Base-by-base conservation (phyloP, 1,140 invertebrate genomes). In the Lutraria rhynchaena region DNA sequence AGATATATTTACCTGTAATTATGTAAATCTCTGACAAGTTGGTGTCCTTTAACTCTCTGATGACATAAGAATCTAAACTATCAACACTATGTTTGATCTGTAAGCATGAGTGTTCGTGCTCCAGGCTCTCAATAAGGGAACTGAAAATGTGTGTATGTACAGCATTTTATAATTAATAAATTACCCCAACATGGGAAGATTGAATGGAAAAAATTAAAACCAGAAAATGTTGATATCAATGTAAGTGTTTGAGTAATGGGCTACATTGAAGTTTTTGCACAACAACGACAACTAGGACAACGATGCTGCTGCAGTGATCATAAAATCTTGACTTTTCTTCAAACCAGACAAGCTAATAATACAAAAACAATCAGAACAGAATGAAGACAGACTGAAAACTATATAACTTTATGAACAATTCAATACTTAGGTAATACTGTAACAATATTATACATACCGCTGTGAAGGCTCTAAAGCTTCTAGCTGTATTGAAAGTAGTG, bases 121-220 rank as follows among this genome's bases (percentile, higher is more conserved):
- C 24, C 13, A 67, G 17, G 17, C 29, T 24, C 15, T 22, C 33
- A 1, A 67, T 7, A 17, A 3, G 19, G 24, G 44, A 19, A 27
- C 63, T 67, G 44, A 51, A 67, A 65, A 5, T 17, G 4, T 22
- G n/a, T n/a, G n/a, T n/a, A n/a, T n/a, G n/a, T n/a, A n/a, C n/a
- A n/a, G n/a, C n/a, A n/a, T n/a, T n/a, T n/a, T n/a, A n/a, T n/a
- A n/a, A n/a, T n/a, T n/a, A n/a, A n/a, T n/a, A n/a, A n/a, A n/a
- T n/a, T n/a, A n/a, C n/a, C n/a, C n/a, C n/a, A n/a, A n/a, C n/a
- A 46, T n/a, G 11, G 44, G 19, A 11, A 49, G 11, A 49, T 19
- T 49, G 19, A 19, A 11, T 11, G 44, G 11, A 11, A 49, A 11
- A 49, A 11, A 49, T 11, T 49, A 49, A 11, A 49, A 49, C 44